Evolutionary conservation across 2,888 invertebrate species (phyloP).

Genomic region (Strigamia maritima): DNA sequence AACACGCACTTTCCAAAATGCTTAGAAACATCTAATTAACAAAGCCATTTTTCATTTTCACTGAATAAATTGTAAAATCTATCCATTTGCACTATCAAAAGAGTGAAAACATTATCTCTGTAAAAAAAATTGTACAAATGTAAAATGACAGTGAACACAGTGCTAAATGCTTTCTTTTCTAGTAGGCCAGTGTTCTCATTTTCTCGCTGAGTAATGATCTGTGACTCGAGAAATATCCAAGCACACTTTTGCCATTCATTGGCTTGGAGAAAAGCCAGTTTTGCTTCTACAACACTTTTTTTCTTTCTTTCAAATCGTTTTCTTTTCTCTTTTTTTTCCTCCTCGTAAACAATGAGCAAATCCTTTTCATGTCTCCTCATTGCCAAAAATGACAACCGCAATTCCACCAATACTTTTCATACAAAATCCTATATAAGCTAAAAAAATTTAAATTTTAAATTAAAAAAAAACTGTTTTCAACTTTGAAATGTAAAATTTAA

Average conservation of each 20-base stretch:
- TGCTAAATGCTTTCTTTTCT: background rate
- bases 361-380: slow-evolving; percentile 17
- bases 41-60: background rate
- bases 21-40: background rate
- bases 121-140: background rate
- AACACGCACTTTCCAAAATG: background rate
- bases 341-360: slow-evolving; percentile 12
- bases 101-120: background rate
- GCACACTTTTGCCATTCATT: slow-evolving; percentile 23
- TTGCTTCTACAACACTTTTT: slow-evolving; percentile 29
- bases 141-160: slow-evolving; percentile 15
- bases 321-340: slow-evolving; percentile 1
- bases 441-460: no score
- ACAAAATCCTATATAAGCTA: background rate
- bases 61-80: background rate
- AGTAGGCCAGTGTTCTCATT: slow-evolving; percentile 21
- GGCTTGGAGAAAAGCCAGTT: slow-evolving; percentile 1
- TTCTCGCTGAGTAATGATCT: slow-evolving; percentile 24
- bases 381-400: slow-evolving; percentile 26
- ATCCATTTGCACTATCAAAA: background rate
- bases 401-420: slow-evolving; percentile 1
- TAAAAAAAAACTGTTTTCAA: no score
- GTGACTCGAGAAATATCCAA: slow-evolving; percentile 27
- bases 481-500: no score
- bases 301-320: slow-evolving; percentile 5